Conservation (phyloP, 1,140 invertebrate species). For the Dendroctonus ponderosae region DNA sequence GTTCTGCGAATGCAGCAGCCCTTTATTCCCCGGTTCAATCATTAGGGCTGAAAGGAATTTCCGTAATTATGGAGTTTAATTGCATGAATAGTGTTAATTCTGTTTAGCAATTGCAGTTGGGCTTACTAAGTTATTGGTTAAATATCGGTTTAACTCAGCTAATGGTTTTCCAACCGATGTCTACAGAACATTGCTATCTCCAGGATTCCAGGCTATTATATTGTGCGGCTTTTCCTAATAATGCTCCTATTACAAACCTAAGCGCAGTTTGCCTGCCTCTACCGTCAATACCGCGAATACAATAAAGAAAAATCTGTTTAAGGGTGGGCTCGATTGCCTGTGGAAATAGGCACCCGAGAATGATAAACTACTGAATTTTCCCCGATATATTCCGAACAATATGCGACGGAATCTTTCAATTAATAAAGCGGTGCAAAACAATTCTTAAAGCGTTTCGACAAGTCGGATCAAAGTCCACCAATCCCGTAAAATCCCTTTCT, state of each 20-base stretch:
- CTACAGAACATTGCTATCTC: too few relatives aligned
- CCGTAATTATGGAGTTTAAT: constrained; percentile 10
- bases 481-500: constrained; percentile 14
- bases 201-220: too few relatives aligned
- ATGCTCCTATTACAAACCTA: too few relatives aligned
- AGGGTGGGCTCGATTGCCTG: too few relatives aligned
- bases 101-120: not conserved
- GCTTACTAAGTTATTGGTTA: not conserved
- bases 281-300: too few relatives aligned
- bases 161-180: too few relatives aligned
- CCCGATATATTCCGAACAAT: constrained; percentile 1
- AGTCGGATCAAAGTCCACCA: constrained; percentile 9
- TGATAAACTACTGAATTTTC: not conserved
- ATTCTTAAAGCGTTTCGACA: constrained; percentile 17
- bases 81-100: not conserved
- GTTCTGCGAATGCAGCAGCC: not conserved
- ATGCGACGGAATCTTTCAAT: not conserved
- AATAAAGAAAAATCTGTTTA: too few relatives aligned
- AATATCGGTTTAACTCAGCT: not conserved
- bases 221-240: too few relatives aligned
- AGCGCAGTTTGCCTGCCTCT: not conserved
- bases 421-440: not conserved
- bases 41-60: constrained; percentile 8
- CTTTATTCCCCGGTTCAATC: constrained; percentile 2
- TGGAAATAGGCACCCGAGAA: too few relatives aligned